These are phyloP conservation scores for Hemichromis elongatus DNA, from an alignment of 2,113 vertebrate species.

Conservation along the genomic window DNA sequence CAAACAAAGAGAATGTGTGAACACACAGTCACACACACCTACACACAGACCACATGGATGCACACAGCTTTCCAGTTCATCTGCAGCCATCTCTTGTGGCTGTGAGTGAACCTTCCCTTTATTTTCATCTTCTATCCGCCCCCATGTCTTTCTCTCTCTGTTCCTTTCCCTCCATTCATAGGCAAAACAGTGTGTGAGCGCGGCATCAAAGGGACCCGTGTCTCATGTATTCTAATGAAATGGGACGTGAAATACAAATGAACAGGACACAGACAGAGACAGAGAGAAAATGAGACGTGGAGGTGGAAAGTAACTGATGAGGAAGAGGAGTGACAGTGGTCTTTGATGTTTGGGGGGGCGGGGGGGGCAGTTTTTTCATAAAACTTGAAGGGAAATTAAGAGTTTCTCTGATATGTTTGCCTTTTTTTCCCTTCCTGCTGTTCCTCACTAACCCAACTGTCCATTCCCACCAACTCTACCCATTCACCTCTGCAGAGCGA, in stretches of 20 bases:
- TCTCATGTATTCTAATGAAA: slow-evolving; percentile 62
- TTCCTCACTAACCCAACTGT: neutral
- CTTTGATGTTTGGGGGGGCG: slow-evolving; percentile 32
- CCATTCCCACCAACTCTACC: neutral
- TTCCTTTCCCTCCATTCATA: slow-evolving; percentile 49
- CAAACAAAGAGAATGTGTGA: neutral
- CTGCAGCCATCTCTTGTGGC: slow-evolving; percentile 1
- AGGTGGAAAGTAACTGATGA: slow-evolving; percentile 25
- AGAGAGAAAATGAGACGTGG: slow-evolving; percentile 16
- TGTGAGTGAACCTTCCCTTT: neutral
- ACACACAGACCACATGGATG: neutral
- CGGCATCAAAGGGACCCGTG: slow-evolving; percentile 56
- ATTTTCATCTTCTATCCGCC: slow-evolving; percentile 1
- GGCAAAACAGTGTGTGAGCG: slow-evolving; percentile 26
- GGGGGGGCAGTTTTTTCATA: neutral
- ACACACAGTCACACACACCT: neutral
- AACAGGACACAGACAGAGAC: slow-evolving; percentile 22
- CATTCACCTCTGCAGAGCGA: slow-evolving; percentile 70
- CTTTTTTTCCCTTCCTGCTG: neutral
- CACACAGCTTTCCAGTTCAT: slow-evolving; percentile 5
- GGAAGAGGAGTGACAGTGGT: neutral
- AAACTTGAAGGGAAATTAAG: neutral
- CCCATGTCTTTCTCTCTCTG: neutral
- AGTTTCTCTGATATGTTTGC: slow-evolving; percentile 3
- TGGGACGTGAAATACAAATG: slow-evolving; percentile 44